Evolutionary conservation across 2,888 invertebrate genomes (phyloP).

Genomic region (Perdita meconis): DNA sequence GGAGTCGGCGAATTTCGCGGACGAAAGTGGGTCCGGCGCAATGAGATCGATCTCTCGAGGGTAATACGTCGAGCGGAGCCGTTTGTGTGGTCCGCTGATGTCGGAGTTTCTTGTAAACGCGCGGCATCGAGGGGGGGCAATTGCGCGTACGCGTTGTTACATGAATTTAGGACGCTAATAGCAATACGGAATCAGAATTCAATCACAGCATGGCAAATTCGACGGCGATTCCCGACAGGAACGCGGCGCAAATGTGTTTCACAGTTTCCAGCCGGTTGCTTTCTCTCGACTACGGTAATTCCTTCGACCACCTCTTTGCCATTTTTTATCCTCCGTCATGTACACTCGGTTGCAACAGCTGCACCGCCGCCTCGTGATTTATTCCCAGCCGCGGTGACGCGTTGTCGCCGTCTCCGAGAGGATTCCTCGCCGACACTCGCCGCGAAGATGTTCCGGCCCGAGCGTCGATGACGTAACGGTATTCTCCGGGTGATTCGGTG

Average conservation of each 20-base stretch:
- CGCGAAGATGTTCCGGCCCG: slow-evolving; percentile 31
- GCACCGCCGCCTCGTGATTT: slow-evolving; percentile 23
- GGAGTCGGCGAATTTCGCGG: not conserved
- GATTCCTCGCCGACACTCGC: slow-evolving; percentile 3
- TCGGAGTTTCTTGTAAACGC: too few relatives aligned
- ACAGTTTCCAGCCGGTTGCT: not conserved
- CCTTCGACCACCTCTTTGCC: not conserved
- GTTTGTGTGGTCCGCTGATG: too few relatives aligned
- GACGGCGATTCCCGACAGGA: not conserved
- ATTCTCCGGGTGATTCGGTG: slow-evolving; percentile 41
- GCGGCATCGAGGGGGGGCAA: too few relatives aligned
- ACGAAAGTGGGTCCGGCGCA: not conserved
- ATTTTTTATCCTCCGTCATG: not conserved
- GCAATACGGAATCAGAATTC: too few relatives aligned
- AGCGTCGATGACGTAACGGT: slow-evolving; percentile 19
- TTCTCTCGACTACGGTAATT: not conserved
- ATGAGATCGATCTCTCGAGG: not conserved
- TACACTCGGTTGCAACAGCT: slow-evolving; percentile 23
- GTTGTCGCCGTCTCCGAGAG: not conserved
- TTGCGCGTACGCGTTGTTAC: too few relatives aligned
- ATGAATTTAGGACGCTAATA: too few relatives aligned
- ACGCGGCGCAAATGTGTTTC: not conserved
- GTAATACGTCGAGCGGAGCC: too few relatives aligned
- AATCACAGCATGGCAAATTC: not conserved
- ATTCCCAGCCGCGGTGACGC: slow-evolving; percentile 15